These are phyloP conservation scores for Eudyptes chrysolophus DNA, from an alignment of 2,113 vertebrate species.

Conservation along the genomic window DNA sequence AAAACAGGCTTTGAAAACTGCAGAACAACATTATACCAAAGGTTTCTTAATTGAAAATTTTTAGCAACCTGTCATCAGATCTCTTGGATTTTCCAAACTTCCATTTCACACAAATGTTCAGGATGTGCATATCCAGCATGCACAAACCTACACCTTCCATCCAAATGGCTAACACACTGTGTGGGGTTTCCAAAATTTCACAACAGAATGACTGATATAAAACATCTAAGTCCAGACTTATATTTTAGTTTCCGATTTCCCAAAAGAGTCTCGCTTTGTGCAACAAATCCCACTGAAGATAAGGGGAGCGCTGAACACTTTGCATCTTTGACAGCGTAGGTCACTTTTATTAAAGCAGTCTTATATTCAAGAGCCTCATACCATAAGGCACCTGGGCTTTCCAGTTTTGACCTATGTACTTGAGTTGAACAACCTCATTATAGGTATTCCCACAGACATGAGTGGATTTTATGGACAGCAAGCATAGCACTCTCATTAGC, in stretches of 20 bases:
- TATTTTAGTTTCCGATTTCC: neutral
- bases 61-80: slow-evolving; percentile 16
- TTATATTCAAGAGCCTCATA: neutral
- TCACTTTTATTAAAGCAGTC: neutral
- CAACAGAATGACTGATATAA: neutral
- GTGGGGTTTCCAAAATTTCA: neutral
- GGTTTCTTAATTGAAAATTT: neutral
- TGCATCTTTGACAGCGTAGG: neutral
- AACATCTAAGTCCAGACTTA: neutral
- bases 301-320: neutral
- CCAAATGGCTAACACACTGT: neutral
- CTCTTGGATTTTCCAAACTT: slow-evolving; percentile 9
- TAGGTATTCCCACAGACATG: neutral
- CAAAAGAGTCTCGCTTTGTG: neutral
- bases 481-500: neutral
- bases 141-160: neutral
- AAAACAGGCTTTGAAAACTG: slow-evolving; percentile 53
- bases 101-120: neutral
- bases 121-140: neutral
- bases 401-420: neutral
- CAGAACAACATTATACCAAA: neutral
- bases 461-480: neutral
- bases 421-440: neutral
- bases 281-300: neutral
- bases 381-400: neutral